phyloP scores from a whole-genome alignment of 2,113 vertebrate genomes.

The Chaenogobius annularis region DNA sequence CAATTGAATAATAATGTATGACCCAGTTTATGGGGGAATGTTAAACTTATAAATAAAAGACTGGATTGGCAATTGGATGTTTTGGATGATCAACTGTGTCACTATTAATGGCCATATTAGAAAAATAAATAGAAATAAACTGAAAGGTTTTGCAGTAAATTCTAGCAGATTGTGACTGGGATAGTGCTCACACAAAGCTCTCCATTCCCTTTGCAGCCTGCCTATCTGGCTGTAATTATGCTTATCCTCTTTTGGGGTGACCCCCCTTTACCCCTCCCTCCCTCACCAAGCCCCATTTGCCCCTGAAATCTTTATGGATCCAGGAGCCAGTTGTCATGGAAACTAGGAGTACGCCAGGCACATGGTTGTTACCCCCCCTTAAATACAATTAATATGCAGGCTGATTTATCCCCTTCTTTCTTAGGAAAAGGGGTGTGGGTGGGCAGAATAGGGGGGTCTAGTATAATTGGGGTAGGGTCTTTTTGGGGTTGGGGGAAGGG shows the following conservation, averaged over 20 bases:
- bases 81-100: slow-evolving; percentile 3
- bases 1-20: slow-evolving; percentile 5
- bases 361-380: slow-evolving; percentile 49
- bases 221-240: slow-evolving; percentile 68
- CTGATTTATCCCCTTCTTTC: slow-evolving; percentile 64
- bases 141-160: not conserved
- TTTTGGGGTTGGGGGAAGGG: slow-evolving; percentile 16
- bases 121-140: not conserved
- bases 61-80: not conserved
- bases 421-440: slow-evolving; percentile 36
- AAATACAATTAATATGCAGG: slow-evolving; percentile 74
- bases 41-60: not conserved
- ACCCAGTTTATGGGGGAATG: slow-evolving; percentile 3
- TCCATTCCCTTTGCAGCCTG: slow-evolving; percentile 45
- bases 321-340: slow-evolving; percentile 73
- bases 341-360: slow-evolving; percentile 71
- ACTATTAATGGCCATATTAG: not conserved
- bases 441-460: slow-evolving; percentile 8
- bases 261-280: slow-evolving; percentile 37
- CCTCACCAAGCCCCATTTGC: slow-evolving; percentile 54
- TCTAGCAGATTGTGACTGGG: slow-evolving; percentile 27
- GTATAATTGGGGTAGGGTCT: slow-evolving; percentile 38
- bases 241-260: slow-evolving; percentile 71
- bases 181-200: slow-evolving; percentile 52
- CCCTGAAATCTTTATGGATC: slow-evolving; percentile 75